Conservation (phyloP, 2,888 invertebrate genomes). For the Drosophila birchii region DNA sequence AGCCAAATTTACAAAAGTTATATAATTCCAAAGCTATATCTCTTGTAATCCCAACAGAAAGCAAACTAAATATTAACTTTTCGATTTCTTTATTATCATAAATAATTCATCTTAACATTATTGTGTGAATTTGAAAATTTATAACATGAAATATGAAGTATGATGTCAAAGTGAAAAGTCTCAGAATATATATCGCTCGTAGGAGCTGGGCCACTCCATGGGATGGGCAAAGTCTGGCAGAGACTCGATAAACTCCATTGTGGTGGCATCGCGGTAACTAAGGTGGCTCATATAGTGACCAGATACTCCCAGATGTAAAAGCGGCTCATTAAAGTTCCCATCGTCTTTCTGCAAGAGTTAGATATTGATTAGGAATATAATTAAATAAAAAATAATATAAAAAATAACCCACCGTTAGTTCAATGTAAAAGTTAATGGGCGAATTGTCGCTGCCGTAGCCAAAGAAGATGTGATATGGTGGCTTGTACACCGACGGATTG, state of each 20-base stretch:
- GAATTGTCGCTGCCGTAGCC: constrained; percentile 69
- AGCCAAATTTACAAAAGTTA: not conserved
- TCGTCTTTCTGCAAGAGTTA: constrained; percentile 50
- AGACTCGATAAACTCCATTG: constrained; percentile 82
- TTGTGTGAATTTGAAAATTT: not conserved
- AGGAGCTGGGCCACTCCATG: constrained; percentile 86
- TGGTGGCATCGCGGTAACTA: constrained; percentile 84
- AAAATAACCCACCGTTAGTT: constrained; percentile 55
- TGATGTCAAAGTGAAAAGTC: not conserved
- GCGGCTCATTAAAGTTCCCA: constrained; percentile 60
- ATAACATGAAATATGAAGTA: not conserved
- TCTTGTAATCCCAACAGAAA: not conserved
- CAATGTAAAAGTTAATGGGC: constrained; percentile 70
- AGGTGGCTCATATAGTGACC: constrained; percentile 84
- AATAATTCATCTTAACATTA: not conserved
- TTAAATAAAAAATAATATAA: no score
- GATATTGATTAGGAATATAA: not conserved
- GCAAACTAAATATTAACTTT: not conserved
- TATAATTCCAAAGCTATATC: not conserved
- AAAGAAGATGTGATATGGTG: constrained; percentile 75
- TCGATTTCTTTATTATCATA: not conserved
- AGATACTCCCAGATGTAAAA: constrained; percentile 84
- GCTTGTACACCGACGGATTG: constrained; percentile 51
- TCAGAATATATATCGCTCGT: constrained; percentile 82
- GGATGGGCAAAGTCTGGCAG: constrained; percentile 84